Base-by-base conservation (phyloP, 1,140 invertebrate genomes). In the Harlomillsia oculata region DNA sequence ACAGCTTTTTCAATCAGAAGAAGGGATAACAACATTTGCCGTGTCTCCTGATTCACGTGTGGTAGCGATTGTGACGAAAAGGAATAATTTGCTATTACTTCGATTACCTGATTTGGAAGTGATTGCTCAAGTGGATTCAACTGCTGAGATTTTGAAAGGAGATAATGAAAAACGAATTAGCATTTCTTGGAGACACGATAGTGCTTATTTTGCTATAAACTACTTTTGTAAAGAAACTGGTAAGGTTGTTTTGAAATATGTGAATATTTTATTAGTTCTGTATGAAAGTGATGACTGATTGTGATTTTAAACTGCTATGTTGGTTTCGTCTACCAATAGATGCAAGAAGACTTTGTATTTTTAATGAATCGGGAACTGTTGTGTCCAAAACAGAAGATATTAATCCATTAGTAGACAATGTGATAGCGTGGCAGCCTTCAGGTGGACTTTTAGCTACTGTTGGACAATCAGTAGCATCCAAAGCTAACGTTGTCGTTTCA, bases 31-130 rank as follows among this genome's bases (percentile, higher is more conserved):
- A n/a, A 40, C n/a, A 13, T 65, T 65, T 56, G 44, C 41, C 3
- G 45, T 65, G 18, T 62, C 60, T 8, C 60, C 64, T 11, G 64
- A 65, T 32, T 65, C 60, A 14, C 40, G 64, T n/a, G 26, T 57
- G 18, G 54, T 55, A n/a, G 53, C 43, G 16, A 48, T 65, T 50
- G 41, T 57, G 5, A 65, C 64, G 8, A 50, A 28, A 14, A 40
- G 50, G 23, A 36, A 40, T 13, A 56, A 37, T 3, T 36, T 65
- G 5, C 39, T 62, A 13, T 25, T 62, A 16, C 30, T 62, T 30
- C 37, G 53, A 16, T 29, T 65, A 5, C 56, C 60, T 8, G 57
- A 61, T 52, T 51, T 65, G 20, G 64, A 65, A 56, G n/a, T 56
- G 16, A 18, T 65, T 2, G 13, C 44, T 1, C 56, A 61, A 34